Base-by-base conservation (phyloP, 2,888 invertebrate species). In the Melinaea menophilus region DNA sequence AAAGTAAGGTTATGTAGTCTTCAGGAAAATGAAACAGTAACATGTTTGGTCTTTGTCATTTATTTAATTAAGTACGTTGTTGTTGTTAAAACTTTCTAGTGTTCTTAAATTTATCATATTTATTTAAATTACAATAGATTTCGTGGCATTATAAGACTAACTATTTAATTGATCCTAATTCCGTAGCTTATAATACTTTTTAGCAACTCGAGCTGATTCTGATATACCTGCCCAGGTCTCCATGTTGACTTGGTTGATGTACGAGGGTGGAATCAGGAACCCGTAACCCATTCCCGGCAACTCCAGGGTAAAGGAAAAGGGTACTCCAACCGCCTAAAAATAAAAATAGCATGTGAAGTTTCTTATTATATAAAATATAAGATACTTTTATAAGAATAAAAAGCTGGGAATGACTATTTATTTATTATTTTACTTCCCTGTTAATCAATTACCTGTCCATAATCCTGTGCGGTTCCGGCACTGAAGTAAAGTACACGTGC, bases 191-290 rank as follows among this genome's bases (percentile, higher is more conserved):
- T 82, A 82, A 22, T 77, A 77, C 0, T 70, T 22, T 12, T 70
- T 73, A 7, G 81, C 72, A 0, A 83, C 72, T 0, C 85, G 72
- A 0, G 85, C 86, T 0, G 80, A 72, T n/a, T 67, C 75, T 0
- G 79, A 82, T 22, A 85, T 77, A 0, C 84, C 86, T 0, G 69
- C 66, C 85, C 85, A 86, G 0, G 85, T 84, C 72, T 86, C 85
- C 45, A 65, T 65, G 63, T 82, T 81, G 64, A 85, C 82, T 45
- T 85, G 84, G 12, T 77, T 71, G 58, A 79, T 75, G 69, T 69
- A 85, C 2, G 65, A 61, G 0, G 82, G 80, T 0, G 84, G 84
- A 4, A 85, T 84, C 5, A 55, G 41, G 73, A 85, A 85, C 5
- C 9, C 59, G 51, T 72, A 71, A 0, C 73, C 72, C 51, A 79